These are phyloP conservation scores for Lasiurus cinereus DNA, from an alignment of 2,113 vertebrate species.

Conservation along the genomic window DNA sequence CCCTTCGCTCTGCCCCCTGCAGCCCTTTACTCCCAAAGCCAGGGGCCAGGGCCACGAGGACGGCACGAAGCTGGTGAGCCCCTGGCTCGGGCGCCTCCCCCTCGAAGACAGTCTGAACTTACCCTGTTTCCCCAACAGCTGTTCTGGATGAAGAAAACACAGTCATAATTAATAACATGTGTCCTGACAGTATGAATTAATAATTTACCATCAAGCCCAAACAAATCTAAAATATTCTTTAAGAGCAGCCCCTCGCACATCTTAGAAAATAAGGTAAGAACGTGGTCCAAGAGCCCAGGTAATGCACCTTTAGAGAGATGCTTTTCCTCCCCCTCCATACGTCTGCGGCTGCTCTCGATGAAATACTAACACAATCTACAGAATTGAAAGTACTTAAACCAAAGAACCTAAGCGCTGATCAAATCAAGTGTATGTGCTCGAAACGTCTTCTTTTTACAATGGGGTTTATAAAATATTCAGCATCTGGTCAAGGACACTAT, in stretches of 20 bases:
- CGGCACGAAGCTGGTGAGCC: conserved; percentile 47
- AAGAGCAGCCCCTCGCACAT: conserved; percentile 80
- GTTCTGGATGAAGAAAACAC: conserved; percentile 85
- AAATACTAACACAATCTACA: conserved; percentile 81
- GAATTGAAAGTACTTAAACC: conserved; percentile 83
- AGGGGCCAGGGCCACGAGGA: background rate
- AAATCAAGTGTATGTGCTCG: conserved; percentile 66
- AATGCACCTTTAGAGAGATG: conserved; percentile 69
- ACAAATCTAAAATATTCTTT: conserved; percentile 86
- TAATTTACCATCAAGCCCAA: conserved; percentile 90
- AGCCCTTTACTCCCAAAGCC: background rate
- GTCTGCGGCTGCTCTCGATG: conserved; percentile 63
- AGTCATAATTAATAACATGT: conserved; percentile 90
- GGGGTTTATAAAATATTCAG: conserved; percentile 81
- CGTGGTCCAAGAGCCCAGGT: conserved; percentile 38
- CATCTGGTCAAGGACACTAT: conserved; percentile 78
- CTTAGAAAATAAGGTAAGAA: conserved; percentile 72
- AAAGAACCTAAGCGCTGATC: conserved; percentile 71
- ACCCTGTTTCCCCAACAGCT: conserved; percentile 86
- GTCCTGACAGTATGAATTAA: conserved; percentile 89
- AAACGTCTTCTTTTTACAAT: conserved; percentile 71
- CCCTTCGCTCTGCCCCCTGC: background rate
- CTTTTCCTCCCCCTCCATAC: background rate
- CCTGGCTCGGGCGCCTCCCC: conserved; percentile 64
- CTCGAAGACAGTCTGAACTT: conserved; percentile 78